Conservation (phyloP, 1,140 invertebrate species). For the Brachionus rotundiformis region DNA sequence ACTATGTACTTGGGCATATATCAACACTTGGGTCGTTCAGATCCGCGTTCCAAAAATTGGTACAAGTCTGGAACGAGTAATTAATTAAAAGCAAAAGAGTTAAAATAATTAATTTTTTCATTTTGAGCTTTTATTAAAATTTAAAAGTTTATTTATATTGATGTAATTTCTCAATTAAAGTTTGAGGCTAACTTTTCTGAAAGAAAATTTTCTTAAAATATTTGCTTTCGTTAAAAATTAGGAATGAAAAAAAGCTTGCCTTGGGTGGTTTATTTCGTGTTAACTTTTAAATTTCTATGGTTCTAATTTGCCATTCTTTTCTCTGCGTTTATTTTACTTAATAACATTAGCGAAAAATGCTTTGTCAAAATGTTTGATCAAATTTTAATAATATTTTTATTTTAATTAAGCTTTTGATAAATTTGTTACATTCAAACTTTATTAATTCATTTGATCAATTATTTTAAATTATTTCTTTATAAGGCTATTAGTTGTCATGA, state of each 20-base stretch:
- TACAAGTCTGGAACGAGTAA: neutral
- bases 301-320: neutral
- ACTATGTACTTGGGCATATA: conserved; percentile 24
- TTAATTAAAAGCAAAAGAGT: neutral
- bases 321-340: neutral
- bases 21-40: neutral
- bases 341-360: neutral
- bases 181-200: neutral
- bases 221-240: neutral
- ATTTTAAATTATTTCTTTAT: too few relatives aligned
- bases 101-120: conserved; percentile 4
- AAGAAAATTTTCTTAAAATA: neutral
- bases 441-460: too few relatives aligned
- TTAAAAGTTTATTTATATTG: neutral
- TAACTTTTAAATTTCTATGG: neutral
- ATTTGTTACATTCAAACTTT: too few relatives aligned
- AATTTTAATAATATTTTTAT: too few relatives aligned
- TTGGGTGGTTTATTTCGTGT: neutral
- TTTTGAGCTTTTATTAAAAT: neutral
- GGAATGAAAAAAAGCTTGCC: neutral
- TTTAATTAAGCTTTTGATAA: too few relatives aligned
- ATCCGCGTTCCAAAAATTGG: neutral
- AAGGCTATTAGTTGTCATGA: too few relatives aligned
- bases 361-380: neutral
- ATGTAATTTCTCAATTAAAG: neutral